Percentiles rank a stretch among this genome's conserved stretches.
Conservation (phyloP, 2,888 invertebrate genomes). For the Sminthurides aquaticus region DNA sequence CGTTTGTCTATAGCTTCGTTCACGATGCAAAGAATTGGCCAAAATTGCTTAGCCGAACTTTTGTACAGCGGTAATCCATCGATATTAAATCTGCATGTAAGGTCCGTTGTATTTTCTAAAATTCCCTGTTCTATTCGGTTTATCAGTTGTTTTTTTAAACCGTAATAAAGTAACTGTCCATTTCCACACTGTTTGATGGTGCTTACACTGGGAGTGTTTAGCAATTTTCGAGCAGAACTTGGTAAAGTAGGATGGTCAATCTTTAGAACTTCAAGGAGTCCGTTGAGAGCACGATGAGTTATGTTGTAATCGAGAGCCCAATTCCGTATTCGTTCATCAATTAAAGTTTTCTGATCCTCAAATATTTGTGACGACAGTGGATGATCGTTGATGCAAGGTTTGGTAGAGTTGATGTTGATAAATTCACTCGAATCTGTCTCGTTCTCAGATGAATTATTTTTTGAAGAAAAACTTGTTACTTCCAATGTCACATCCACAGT, state of each 20-base stretch:
- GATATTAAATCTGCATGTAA: background rate
- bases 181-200: background rate
- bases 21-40: constrained; percentile 15
- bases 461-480: no score
- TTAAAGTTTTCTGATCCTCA: background rate
- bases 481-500: no score
- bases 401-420: no score
- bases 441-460: background rate
- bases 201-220: background rate
- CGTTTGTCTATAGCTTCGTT: constrained; percentile 7
- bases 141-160: background rate
- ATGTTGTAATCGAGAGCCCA: background rate
- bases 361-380: no score
- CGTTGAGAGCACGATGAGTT: background rate
- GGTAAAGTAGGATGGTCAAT: background rate
- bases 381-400: no score
- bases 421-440: background rate
- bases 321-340: background rate
- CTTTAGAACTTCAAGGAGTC: background rate
- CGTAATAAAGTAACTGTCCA: background rate
- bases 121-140: background rate
- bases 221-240: background rate
- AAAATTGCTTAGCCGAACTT: constrained; percentile 18
- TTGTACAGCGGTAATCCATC: constrained; percentile 19
- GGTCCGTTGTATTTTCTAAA: background rate